Evolutionary conservation across 92 coral and sea anemone genomes (phyloP).

Genomic region (Epizoanthus scotinus): DNA sequence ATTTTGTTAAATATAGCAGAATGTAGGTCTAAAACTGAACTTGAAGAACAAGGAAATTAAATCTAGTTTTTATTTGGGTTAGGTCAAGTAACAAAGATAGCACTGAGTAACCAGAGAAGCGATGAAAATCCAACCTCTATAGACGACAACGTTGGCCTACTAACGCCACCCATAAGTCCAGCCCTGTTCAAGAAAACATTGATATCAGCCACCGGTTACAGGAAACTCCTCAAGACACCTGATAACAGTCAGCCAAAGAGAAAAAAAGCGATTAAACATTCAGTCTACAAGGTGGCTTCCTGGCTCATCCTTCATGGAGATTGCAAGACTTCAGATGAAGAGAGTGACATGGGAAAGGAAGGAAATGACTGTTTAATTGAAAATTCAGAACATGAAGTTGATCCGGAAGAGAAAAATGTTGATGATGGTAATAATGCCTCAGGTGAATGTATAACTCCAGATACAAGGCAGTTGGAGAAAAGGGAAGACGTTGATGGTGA

Average conservation of each 20-base stretch:
- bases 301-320: constrained; percentile 10
- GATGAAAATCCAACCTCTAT: too few relatives aligned
- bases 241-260: not conserved
- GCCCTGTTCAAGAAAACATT: not conserved
- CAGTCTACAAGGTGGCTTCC: constrained; percentile 9
- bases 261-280: constrained; percentile 3
- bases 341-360: not conserved
- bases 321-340: not conserved
- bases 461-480: not conserved
- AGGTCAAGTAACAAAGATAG: too few relatives aligned
- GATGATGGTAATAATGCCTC: too few relatives aligned
- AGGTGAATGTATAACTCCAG: too few relatives aligned
- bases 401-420: too few relatives aligned
- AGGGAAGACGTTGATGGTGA: not conserved
- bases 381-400: too few relatives aligned
- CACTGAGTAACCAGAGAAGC: too few relatives aligned
- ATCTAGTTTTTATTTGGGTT: too few relatives aligned
- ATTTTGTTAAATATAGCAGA: too few relatives aligned
- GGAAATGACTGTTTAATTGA: too few relatives aligned
- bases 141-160: not conserved
- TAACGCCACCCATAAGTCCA: constrained; percentile 16
- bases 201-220: not conserved
- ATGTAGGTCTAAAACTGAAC: too few relatives aligned
- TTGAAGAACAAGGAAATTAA: too few relatives aligned
- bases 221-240: not conserved